A percentile compares a stretch with the other conserved stretches of the same genome.
Evolutionary conservation across 1,140 invertebrate species (phyloP).

Genomic region (Sipha flava): DNA sequence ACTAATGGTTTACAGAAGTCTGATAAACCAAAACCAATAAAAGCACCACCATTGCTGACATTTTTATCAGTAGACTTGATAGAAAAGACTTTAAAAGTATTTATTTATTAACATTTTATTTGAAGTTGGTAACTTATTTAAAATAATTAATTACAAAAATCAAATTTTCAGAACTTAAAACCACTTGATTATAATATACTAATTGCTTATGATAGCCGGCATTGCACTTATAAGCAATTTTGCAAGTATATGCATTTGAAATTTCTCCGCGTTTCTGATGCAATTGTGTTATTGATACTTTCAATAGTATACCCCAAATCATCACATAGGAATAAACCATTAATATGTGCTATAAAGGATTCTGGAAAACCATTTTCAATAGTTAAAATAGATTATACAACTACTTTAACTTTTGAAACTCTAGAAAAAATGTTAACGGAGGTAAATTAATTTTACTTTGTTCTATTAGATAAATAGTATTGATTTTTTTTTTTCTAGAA

Average conservation of each 20-base stretch:
- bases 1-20: no score
- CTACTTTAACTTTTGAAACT: neutral
- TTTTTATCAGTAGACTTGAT: neutral
- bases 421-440: neutral
- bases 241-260: neutral
- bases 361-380: neutral
- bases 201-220: neutral
- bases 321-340: neutral
- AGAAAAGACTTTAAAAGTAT: neutral
- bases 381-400: neutral
- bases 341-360: neutral
- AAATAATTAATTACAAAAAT: neutral
- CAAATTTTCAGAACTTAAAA: neutral
- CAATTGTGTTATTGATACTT: neutral
- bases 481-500: neutral
- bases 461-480: neutral
- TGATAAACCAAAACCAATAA: neutral
- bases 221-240: neutral
- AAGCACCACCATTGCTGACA: neutral
- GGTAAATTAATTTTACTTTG: neutral
- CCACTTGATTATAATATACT: neutral
- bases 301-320: neutral
- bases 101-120: neutral
- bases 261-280: neutral
- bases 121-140: neutral